Base-by-base conservation (phyloP, 2,797 vertebrate genomes). In the Hylomyscus alleni region DNA sequence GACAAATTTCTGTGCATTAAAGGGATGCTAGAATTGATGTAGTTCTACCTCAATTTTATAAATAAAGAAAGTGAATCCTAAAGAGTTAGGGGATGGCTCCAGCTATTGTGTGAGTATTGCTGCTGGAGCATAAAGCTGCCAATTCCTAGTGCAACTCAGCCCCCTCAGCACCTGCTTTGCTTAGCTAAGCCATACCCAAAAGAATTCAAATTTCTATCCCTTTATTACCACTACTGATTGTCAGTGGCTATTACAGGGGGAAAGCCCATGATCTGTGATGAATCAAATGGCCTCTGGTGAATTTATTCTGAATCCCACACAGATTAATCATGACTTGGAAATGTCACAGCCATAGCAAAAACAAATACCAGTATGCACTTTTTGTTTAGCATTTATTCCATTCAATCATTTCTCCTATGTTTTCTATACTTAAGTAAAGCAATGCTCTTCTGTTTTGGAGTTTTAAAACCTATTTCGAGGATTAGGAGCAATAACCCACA, bases 291-390 rank as follows among this genome's bases (percentile, higher is more conserved):
- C 11, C 24, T 90, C 20, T 52, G 75, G 40, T 81, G 62, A 81
- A 83, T 84, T 89, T 91, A 87, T n/a, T 87, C 47, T 91, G 58
- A 93, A 88, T 76, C 22, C 20, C 90, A 90, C 89, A 92, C 82
- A 85, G 93, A 77, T 90, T 93, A 89, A 95, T 50, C 24, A 95
- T 54, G 24, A 82, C 82, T 81, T 94, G 54, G 40, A 88, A 95
- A 92, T 90, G 26, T 50, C 40, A 80, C 6, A 84, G 6, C 29
- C 44, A 67, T 26, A 86, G 3, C 56, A 89, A 90, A 94, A 95
- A 15, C 40, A 75, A 95, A 86, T 87, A 52, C n/a, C 29, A 93
- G 31, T 31, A 83, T 93, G 52, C 4, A 60, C 37, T 95, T 89
- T 81, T 89, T 81, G 15, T 85, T 91, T 93, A 60, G 34, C 47